These are phyloP conservation scores for Hyposmocoma kahamanoa DNA, from an alignment of 1,140 invertebrate genomes.

Conservation along the genomic window DNA sequence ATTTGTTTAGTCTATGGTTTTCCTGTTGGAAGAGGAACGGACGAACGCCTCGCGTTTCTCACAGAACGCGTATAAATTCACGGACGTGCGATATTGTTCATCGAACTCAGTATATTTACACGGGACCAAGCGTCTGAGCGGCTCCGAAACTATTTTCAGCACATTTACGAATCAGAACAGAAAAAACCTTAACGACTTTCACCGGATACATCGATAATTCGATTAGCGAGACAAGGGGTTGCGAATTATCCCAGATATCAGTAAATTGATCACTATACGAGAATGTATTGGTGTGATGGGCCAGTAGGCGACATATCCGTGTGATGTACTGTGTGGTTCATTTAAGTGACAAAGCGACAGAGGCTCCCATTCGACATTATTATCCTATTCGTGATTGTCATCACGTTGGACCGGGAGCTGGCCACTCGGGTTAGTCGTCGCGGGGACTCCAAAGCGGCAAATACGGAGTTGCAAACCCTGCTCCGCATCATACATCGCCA, in stretches of 20 bases:
- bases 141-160: not conserved
- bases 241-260: constrained; percentile 43
- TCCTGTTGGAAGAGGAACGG: constrained; percentile 24
- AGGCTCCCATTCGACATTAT: constrained; percentile 61
- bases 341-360: constrained; percentile 69
- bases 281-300: constrained; percentile 58
- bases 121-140: not conserved
- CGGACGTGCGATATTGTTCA: constrained; percentile 36
- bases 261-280: constrained; percentile 37
- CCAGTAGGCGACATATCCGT: constrained; percentile 53
- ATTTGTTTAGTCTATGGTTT: constrained; percentile 45
- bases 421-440: constrained; percentile 59
- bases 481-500: constrained; percentile 66
- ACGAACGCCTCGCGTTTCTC: constrained; percentile 30
- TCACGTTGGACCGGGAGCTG: constrained; percentile 63
- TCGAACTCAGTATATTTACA: constrained; percentile 29
- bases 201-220: constrained; percentile 66
- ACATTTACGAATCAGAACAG: constrained; percentile 22
- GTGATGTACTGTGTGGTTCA: constrained; percentile 58
- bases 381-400: constrained; percentile 68
- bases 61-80: constrained; percentile 40
- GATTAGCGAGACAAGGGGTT: constrained; percentile 54
- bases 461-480: constrained; percentile 66
- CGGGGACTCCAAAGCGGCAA: constrained; percentile 68
- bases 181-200: constrained; percentile 38